A percentile compares a stretch with the other conserved stretches of the same genome.
Evolutionary conservation across 1,140 invertebrate genomes (phyloP).

Genomic region (Homalodisca vitripennis): DNA sequence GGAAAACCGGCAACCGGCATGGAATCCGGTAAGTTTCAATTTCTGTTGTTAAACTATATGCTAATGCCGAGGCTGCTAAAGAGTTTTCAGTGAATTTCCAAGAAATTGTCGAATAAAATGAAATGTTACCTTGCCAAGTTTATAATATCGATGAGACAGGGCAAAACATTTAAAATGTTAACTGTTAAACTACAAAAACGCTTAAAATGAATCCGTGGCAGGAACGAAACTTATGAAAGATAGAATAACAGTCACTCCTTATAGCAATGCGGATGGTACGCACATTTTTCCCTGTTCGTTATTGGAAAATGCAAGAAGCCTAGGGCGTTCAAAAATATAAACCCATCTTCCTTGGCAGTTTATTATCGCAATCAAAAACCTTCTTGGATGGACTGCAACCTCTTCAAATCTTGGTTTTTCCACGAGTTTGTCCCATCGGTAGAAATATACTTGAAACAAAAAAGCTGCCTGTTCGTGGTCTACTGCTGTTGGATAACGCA

Average conservation of each 20-base stretch:
- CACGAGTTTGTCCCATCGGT: neutral
- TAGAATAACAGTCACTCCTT: neutral
- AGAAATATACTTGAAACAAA: neutral
- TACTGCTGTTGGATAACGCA: no score
- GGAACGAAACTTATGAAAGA: no score
- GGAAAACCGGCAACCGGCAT: constrained; percentile 22
- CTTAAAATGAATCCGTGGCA: neutral
- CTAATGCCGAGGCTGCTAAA: neutral
- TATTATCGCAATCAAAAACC: neutral
- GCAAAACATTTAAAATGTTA: constrained; percentile 8
- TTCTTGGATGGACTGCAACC: neutral
- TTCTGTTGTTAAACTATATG: neutral
- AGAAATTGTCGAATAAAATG: neutral
- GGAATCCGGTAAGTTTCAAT: neutral
- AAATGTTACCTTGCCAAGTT: no score
- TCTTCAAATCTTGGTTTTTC: neutral
- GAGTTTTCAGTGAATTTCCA: neutral
- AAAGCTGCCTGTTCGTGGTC: neutral
- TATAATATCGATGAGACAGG: constrained; percentile 10
- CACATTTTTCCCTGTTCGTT: neutral
- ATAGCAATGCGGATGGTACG: neutral
- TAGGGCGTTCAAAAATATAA: constrained; percentile 8
- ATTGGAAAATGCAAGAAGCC: constrained; percentile 2
- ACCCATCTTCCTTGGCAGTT: neutral
- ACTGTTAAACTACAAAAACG: neutral